Conservation (phyloP, 2,113 vertebrate species). For the Pachycephala philippinensis region DNA sequence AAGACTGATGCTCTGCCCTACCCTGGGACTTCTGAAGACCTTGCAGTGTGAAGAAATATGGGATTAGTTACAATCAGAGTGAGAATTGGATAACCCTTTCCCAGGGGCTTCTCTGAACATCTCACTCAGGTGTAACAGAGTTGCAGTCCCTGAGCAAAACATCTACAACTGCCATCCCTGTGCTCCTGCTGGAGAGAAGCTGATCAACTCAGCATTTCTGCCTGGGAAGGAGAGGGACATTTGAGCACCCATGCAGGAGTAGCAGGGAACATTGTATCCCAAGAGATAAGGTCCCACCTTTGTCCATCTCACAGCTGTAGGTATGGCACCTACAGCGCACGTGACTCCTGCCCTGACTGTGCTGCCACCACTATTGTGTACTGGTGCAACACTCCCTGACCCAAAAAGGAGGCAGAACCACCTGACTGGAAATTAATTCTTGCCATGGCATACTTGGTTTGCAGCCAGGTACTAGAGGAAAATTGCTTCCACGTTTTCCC, state of each 20-base stretch:
- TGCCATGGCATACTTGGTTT: not conserved
- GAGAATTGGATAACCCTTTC: not conserved
- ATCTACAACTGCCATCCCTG: not conserved
- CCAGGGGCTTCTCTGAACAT: not conserved
- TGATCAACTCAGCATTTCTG: not conserved
- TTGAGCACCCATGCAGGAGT: not conserved
- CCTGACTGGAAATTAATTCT: not conserved
- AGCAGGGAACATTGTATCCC: not conserved
- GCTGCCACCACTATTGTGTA: not conserved
- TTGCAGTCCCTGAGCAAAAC: not conserved
- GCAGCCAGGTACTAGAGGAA: not conserved
- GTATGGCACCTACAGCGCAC: not conserved
- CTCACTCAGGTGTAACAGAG: not conserved
- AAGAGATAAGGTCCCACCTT: not conserved
- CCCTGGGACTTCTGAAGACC: slow-evolving; percentile 7
- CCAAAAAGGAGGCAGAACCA: not conserved
- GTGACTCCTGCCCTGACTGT: not conserved
- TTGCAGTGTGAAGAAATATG: not conserved
- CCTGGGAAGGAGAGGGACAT: not conserved
- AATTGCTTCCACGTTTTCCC: not conserved
- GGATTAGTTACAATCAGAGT: not conserved
- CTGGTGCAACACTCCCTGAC: not conserved
- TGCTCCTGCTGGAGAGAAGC: not conserved
- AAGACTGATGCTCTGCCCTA: not conserved
- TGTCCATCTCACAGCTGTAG: not conserved